Evolutionary conservation across 2,113 vertebrate species (phyloP).

Genomic region (Rhabdomys dilectus): DNA sequence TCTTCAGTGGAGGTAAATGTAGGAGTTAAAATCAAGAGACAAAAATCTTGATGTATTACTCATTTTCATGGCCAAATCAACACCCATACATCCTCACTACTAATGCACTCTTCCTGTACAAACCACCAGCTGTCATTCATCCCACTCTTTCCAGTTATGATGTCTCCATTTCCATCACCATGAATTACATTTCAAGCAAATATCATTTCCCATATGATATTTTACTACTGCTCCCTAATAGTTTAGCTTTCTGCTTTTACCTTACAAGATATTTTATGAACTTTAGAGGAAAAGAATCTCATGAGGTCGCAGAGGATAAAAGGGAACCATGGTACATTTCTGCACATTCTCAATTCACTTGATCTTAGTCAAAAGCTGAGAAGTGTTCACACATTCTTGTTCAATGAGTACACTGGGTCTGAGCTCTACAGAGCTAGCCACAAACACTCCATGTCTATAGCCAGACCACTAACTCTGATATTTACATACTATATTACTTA

Average conservation of each 20-base stretch:
- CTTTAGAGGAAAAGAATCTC: not conserved
- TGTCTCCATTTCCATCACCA: slow-evolving; percentile 8
- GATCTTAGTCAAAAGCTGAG: not conserved
- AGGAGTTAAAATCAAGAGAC: not conserved
- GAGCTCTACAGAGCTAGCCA: slow-evolving; percentile 4
- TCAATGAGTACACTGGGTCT: not conserved
- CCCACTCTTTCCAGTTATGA: not conserved
- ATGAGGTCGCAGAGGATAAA: not conserved
- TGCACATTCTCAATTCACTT: not conserved
- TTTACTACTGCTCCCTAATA: not conserved
- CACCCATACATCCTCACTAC: not conserved
- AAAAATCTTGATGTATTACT: slow-evolving; percentile 21
- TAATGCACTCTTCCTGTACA: not conserved
- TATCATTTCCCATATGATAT: not conserved
- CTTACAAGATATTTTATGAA: not conserved
- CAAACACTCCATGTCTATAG: not conserved
- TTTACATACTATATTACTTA: slow-evolving; percentile 36
- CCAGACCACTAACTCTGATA: not conserved
- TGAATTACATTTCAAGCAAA: not conserved
- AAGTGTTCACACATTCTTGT: not conserved
- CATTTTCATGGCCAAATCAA: not conserved
- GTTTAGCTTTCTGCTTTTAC: slow-evolving; percentile 26
- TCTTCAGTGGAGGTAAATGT: not conserved
- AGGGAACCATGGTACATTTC: not conserved
- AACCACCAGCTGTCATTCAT: not conserved